Percentiles rank a stretch among this genome's conserved stretches.
Evolutionary conservation across 2,888 invertebrate species (phyloP).

Genomic region (Drosophila kambysellisi): DNA sequence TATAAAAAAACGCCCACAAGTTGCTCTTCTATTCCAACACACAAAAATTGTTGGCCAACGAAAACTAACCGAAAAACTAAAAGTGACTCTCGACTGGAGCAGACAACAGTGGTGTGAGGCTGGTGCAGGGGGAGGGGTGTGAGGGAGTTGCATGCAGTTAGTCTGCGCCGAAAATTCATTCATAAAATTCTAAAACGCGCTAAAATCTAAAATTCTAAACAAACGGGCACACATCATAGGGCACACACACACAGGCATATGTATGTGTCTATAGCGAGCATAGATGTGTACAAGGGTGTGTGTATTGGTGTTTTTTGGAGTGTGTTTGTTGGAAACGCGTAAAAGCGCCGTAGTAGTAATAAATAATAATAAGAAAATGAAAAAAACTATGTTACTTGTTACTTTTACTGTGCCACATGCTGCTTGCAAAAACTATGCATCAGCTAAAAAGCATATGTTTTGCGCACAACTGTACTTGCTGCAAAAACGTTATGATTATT

Average conservation of each 20-base stretch:
- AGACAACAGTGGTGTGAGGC: neutral
- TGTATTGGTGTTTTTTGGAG: constrained; percentile 7
- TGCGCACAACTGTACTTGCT: constrained; percentile 70
- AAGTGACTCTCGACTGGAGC: constrained; percentile 58
- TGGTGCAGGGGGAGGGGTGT: neutral
- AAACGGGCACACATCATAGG: constrained; percentile 42
- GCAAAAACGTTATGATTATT: constrained; percentile 63
- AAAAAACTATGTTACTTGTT: constrained; percentile 35
- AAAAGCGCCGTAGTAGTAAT: constrained; percentile 18
- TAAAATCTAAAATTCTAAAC: constrained; percentile 84
- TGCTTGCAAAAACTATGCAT: constrained; percentile 22
- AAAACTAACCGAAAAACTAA: constrained; percentile 78
- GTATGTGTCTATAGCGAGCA: constrained; percentile 5
- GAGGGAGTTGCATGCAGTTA: constrained; percentile 9
- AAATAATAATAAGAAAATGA: neutral
- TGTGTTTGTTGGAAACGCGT: constrained; percentile 20
- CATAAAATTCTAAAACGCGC: constrained; percentile 84
- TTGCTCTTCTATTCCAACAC: neutral
- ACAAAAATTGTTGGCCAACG: constrained; percentile 47
- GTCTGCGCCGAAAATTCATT: constrained; percentile 81
- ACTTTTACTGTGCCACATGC: constrained; percentile 10
- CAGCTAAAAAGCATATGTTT: constrained; percentile 45
- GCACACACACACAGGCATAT: neutral
- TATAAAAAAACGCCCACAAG: constrained; percentile 51
- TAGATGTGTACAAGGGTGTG: constrained; percentile 27